These are phyloP conservation scores for Pteronura brasiliensis DNA, from an alignment of 2,113 vertebrate genomes.

Conservation along the genomic window DNA sequence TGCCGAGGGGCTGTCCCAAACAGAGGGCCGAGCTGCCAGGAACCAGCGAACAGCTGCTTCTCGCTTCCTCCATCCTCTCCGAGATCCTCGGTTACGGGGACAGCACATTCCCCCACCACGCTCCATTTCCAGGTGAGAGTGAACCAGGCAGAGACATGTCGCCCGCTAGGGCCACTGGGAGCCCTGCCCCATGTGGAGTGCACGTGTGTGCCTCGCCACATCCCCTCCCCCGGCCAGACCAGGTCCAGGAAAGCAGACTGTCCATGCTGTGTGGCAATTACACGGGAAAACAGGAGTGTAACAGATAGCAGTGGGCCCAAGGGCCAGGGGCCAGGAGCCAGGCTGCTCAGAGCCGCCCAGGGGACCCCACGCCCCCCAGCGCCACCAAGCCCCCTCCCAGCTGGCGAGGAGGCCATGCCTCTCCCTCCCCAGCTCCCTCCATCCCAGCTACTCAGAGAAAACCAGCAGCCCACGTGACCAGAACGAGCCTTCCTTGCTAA, in stretches of 20 bases:
- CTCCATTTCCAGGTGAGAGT: not conserved
- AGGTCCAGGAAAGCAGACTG: not conserved
- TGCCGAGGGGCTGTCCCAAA: not conserved
- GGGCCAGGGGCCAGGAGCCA: not conserved
- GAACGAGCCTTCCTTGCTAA: constrained; percentile 56
- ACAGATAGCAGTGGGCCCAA: accelerated
- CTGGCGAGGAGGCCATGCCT: not conserved
- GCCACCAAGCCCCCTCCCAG: not conserved
- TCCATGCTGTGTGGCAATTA: not conserved
- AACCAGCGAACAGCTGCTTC: not conserved
- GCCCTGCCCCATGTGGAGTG: not conserved
- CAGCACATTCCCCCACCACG: not conserved
- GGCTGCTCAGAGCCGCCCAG: not conserved
- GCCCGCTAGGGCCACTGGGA: not conserved
- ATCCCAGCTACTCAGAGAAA: constrained; percentile 54
- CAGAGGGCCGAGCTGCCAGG: not conserved
- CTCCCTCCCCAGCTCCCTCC: constrained; percentile 44
- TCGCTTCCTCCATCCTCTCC: not conserved
- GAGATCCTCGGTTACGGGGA: not conserved
- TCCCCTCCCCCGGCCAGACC: not conserved
- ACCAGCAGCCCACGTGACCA: constrained; percentile 63
- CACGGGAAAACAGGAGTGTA: not conserved
- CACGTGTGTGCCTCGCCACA: not conserved
- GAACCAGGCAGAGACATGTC: not conserved
- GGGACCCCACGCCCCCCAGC: not conserved